Conservation (phyloP, 2,113 vertebrate species). For the Illadopsis cleaveri region DNA sequence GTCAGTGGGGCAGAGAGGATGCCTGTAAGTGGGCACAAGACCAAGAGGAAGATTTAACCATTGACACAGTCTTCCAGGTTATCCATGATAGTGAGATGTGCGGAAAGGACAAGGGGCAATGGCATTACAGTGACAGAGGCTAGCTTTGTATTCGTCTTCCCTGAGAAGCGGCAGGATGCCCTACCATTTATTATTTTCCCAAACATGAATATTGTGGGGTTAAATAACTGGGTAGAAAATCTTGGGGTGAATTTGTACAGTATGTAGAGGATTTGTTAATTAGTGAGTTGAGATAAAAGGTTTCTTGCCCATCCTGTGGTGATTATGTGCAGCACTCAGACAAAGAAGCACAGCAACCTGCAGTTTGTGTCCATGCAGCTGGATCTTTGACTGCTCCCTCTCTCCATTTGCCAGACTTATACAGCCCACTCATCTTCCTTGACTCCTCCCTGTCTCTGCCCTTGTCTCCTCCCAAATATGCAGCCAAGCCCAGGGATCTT, state of each 20-base stretch:
- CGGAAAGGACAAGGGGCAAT: not conserved
- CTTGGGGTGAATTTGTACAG: not conserved
- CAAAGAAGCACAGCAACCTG: not conserved
- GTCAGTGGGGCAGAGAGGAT: not conserved
- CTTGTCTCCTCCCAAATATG: too few relatives aligned
- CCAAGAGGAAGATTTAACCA: not conserved
- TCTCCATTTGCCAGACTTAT: not conserved
- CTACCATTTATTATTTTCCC: not conserved
- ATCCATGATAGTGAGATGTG: not conserved
- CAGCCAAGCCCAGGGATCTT: too few relatives aligned
- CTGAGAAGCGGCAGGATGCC: not conserved
- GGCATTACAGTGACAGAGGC: not conserved
- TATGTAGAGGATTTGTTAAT: not conserved
- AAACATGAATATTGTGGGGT: not conserved
- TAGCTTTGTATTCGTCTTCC: not conserved
- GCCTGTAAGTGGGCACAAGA: not conserved
- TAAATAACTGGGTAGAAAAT: not conserved
- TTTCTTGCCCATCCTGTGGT: not conserved
- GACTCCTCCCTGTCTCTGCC: too few relatives aligned
- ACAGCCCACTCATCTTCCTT: too few relatives aligned
- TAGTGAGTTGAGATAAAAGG: not conserved
- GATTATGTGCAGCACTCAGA: not conserved
- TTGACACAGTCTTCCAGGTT: not conserved
- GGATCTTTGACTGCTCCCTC: not conserved
- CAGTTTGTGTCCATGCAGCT: too few relatives aligned